A percentile compares a stretch with the other conserved stretches of the same genome.
Conservation (phyloP, 2,888 invertebrate species). For the Nephrocerus scutellatus region DNA sequence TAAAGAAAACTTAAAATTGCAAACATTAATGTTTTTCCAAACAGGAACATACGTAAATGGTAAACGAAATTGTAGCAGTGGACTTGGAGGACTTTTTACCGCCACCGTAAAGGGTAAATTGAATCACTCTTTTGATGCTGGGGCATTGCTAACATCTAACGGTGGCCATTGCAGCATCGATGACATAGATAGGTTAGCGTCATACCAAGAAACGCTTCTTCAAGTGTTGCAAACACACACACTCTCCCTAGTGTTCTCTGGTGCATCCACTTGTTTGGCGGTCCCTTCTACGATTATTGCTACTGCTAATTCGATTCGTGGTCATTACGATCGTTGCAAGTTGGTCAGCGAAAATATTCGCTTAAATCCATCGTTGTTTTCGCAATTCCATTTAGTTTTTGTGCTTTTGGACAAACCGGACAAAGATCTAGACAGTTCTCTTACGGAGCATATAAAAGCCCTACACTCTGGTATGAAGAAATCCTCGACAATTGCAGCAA, state of each 20-base stretch:
- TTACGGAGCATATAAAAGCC: slow-evolving; percentile 65
- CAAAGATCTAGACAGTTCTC: slow-evolving; percentile 46
- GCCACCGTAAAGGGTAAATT: no score
- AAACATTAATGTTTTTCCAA: background rate
- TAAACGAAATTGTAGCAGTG: no score
- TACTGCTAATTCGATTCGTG: slow-evolving; percentile 86
- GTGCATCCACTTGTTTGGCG: slow-evolving; percentile 72
- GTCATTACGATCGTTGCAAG: slow-evolving; percentile 81
- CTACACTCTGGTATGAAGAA: slow-evolving; percentile 55
- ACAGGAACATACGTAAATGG: no score
- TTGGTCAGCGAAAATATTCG: slow-evolving; percentile 85
- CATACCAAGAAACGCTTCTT: slow-evolving; percentile 71
- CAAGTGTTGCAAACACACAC: slow-evolving; percentile 94
- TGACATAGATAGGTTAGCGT: slow-evolving; percentile 88
- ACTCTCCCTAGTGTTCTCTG: slow-evolving; percentile 86
- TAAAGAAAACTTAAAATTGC: background rate
- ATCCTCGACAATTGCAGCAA: slow-evolving; percentile 28
- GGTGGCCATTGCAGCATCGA: slow-evolving; percentile 90
- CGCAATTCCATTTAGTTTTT: slow-evolving; percentile 89
- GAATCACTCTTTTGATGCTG: slow-evolving; percentile 50
- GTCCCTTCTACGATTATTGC: slow-evolving; percentile 81
- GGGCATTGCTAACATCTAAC: slow-evolving; percentile 77
- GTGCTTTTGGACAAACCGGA: slow-evolving; percentile 82
- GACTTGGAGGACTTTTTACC: no score
- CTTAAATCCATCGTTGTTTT: slow-evolving; percentile 75